Evolutionary conservation across 2,888 invertebrate species (phyloP), one percentile per base, ranked within the genome.

Genomic region (Ornithoptera priamus): DNA sequence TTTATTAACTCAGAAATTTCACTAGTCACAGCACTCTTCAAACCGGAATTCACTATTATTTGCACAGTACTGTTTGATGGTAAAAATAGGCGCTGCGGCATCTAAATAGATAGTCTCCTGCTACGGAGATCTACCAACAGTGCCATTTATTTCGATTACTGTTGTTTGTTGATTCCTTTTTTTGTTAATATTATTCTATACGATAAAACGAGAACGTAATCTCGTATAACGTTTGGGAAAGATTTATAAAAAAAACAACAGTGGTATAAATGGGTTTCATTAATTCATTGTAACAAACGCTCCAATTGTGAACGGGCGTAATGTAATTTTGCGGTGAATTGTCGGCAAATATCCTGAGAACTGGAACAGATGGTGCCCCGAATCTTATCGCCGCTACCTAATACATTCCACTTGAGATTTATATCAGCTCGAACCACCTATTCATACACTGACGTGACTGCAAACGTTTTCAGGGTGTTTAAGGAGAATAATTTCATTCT

Each of bases 291-390:
- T 30, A 69, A 69, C 65, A 61, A 61, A 62, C 61, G 61, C n/a
- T 62, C 65, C 69, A 62, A 69, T 69, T n/a, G 42, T 20, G 56
- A 65, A 69, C 42, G 56, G 57, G 61, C 57, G 69, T 65, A 61
- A 65, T 63, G 62, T 58, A 57, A 57, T 69, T 61, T 69, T 56
- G 69, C 24, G 65, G 69, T 57, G 56, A 69, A 61, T 69, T 65
- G 64, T 69, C 69, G 69, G 46, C 42, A 65, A 69, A 69, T 65
- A 69, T 69, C 64, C 57, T 65, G 65, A 69, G 65, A 65, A 65
- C 65, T 69, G 39, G 30, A 65, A 65, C 69, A 69, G 61, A 65
- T 69, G 69, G 61, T 42, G 24, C 61, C 46, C n/a, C n/a, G 56
- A 69, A 69, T 57, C 62, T 64, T 62, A 68, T 57, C 61, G 8